A percentile compares a stretch with the other conserved stretches of the same genome.
Evolutionary conservation across 1,140 invertebrate genomes (phyloP).

Genomic region (Tribolium madens): DNA sequence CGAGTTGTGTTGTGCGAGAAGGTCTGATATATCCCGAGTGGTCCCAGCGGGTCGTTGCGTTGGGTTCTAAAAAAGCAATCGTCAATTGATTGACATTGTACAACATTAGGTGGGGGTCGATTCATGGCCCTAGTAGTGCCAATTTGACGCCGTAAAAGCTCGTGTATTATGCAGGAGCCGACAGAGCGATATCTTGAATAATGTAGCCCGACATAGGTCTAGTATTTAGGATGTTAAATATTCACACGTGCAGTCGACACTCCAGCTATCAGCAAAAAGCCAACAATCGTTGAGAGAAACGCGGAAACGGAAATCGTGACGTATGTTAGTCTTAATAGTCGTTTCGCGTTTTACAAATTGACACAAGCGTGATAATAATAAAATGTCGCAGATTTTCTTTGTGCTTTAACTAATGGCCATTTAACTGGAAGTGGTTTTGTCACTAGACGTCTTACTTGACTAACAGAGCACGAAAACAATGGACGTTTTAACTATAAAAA

Average conservation of each 20-base stretch:
- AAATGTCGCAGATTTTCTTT: conserved; percentile 36
- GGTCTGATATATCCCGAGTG: too few species aligned
- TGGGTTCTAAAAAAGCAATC: not conserved
- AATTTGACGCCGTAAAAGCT: conserved; percentile 63
- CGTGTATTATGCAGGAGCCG: conserved; percentile 61
- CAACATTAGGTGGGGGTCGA: conserved; percentile 9
- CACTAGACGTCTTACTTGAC: conserved; percentile 19
- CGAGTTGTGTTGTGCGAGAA: too few species aligned
- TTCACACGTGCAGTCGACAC: conserved; percentile 58
- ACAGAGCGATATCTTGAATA: conserved; percentile 57
- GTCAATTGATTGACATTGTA: conserved; percentile 26
- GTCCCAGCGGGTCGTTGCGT: not conserved
- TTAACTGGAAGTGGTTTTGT: conserved; percentile 37
- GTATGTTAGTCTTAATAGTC: conserved; percentile 35
- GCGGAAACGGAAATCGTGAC: conserved; percentile 36
- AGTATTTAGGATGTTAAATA: conserved; percentile 63
- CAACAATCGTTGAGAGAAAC: conserved; percentile 36
- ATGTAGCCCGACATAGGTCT: conserved; percentile 54
- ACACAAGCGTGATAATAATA: conserved; percentile 37
- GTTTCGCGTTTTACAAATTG: conserved; percentile 47
- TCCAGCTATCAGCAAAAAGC: conserved; percentile 23
- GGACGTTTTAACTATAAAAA: not conserved
- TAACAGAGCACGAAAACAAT: conserved; percentile 32
- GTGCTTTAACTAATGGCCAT: conserved; percentile 35
- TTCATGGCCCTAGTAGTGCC: conserved; percentile 48